A percentile compares a stretch with the other conserved stretches of the same genome.
phyloP scores from a whole-genome alignment of 1,140 invertebrate species.

The Ceratina japonica region DNA sequence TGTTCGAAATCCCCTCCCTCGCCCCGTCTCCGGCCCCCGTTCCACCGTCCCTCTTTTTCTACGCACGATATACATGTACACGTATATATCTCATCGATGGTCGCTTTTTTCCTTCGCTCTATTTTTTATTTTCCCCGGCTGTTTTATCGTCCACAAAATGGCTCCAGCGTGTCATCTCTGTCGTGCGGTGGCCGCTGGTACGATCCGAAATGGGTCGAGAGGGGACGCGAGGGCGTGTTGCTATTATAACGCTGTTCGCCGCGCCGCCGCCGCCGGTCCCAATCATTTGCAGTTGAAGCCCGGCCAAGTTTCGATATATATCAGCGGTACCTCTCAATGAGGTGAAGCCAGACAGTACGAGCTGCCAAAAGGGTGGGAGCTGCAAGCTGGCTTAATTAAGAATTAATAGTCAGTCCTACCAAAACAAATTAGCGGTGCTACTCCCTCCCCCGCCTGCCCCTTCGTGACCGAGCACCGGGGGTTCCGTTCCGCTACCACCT shows the following conservation, averaged over 20 bases:
- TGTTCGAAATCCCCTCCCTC: constrained; percentile 13
- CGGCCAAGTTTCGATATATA: constrained; percentile 76
- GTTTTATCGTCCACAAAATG: constrained; percentile 54
- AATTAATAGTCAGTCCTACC: constrained; percentile 68
- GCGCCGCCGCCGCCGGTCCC: constrained; percentile 65
- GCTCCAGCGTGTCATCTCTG: constrained; percentile 41
- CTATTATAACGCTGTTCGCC: constrained; percentile 68
- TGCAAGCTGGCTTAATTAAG: constrained; percentile 70
- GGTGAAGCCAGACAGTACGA: constrained; percentile 61
- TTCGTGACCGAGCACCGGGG: too few relatives aligned
- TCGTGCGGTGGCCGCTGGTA: constrained; percentile 18
- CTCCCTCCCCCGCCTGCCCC: too few relatives aligned
- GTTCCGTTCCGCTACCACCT: too few relatives aligned
- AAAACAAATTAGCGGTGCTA: constrained; percentile 42
- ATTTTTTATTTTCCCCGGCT: constrained; percentile 51
- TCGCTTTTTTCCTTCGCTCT: background rate
- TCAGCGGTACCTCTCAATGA: constrained; percentile 68
- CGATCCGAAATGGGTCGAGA: constrained; percentile 64
- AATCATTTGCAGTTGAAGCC: constrained; percentile 73
- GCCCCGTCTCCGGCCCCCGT: too few relatives aligned
- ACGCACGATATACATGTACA: too few relatives aligned
- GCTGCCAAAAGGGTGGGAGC: constrained; percentile 66
- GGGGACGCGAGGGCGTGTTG: constrained; percentile 52
- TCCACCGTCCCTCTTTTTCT: too few relatives aligned
- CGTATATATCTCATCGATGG: background rate